Evolutionary conservation across 1,140 invertebrate species (phyloP).

Genomic region (Dryas iulia): DNA sequence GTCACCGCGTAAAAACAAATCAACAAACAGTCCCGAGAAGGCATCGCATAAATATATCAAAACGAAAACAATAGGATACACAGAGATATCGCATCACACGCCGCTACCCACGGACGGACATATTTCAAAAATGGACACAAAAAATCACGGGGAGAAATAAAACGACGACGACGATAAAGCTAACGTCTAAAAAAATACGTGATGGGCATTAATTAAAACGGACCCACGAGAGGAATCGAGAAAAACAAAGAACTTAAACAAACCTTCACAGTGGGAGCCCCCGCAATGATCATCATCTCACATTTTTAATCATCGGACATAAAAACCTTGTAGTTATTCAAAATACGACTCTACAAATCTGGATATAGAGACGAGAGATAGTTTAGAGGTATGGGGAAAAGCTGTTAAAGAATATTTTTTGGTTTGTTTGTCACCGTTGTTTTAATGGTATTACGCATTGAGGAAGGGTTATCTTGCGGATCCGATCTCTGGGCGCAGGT

Average conservation of each 20-base stretch:
- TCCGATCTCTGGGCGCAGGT: slow-evolving; percentile 70
- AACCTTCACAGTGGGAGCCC: slow-evolving; percentile 77
- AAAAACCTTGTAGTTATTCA: slow-evolving; percentile 37
- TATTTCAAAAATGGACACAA: slow-evolving; percentile 72
- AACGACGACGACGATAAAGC: slow-evolving; percentile 57
- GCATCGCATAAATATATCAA: slow-evolving; percentile 77
- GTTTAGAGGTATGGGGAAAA: slow-evolving; percentile 37
- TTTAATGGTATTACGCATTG: slow-evolving; percentile 79
- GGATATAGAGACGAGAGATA: slow-evolving; percentile 17
- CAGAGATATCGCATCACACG: slow-evolving; percentile 74
- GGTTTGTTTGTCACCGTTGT: slow-evolving; percentile 78
- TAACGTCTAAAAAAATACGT: slow-evolving; percentile 76
- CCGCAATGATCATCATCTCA: slow-evolving; percentile 77
- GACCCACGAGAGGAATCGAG: slow-evolving; percentile 75
- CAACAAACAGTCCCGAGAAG: slow-evolving; percentile 63
- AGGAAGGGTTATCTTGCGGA: slow-evolving; percentile 74
- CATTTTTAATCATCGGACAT: slow-evolving; percentile 76
- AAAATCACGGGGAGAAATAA: slow-evolving; percentile 34
- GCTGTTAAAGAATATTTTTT: slow-evolving; percentile 75
- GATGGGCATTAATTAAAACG: slow-evolving; percentile 80
- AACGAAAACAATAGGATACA: slow-evolving; percentile 78
- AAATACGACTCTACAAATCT: slow-evolving; percentile 42
- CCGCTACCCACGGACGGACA: slow-evolving; percentile 63
- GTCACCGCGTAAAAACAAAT: slow-evolving; percentile 50
- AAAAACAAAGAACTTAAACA: slow-evolving; percentile 78